Evolutionary conservation across 2,888 invertebrate genomes (phyloP), one percentile per base, ranked within the genome.

Genomic region (Ormyrus nitidulus): DNA sequence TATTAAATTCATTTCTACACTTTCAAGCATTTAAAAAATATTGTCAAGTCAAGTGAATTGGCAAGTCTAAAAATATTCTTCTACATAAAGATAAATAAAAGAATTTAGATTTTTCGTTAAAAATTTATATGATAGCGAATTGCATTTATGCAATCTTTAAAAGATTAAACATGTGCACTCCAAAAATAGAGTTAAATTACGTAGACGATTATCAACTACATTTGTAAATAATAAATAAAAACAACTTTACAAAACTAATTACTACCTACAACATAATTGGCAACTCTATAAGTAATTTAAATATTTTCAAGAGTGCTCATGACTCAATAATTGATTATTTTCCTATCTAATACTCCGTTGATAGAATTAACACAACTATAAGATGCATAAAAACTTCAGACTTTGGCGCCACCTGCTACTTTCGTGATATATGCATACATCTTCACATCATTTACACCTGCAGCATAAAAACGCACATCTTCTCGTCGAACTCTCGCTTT

Each of bases 381-480:
- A 72, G 76, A 73, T 79, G 69, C 73, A 79, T 76, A 68, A 64
- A 81, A 81, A 78, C 49, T 53, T 81, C 79, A 81, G 79, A 65
- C 79, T 79, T 81, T 77, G 69, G 69, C 54, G 68, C 54, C 65
- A 77, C 64, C n/a, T 61, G 49, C 53, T 64, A 59, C 34, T 54
- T 70, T 34, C 70, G 46, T 34, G 34, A 34, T 34, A 34, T 34
- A 34, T 34, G 34, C 48, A 65, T 56, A 58, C 34, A 53, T 73
- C 6, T 61, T 68, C 19, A 61, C n/a, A 53, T 51, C 48, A 69
- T 74, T 77, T 68, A 74, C 71, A 71, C 34, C 58, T 62, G 49
- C 56, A 66, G 62, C 71, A 61, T 61, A 76, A 46, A 79, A 72
- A 75, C 48, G 54, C 59, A 66, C 70, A 19, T 44, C 46, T 69